phyloP scores from a whole-genome alignment of 2,113 vertebrate genomes.

The Rhinopomastus cyanomelas region DNA sequence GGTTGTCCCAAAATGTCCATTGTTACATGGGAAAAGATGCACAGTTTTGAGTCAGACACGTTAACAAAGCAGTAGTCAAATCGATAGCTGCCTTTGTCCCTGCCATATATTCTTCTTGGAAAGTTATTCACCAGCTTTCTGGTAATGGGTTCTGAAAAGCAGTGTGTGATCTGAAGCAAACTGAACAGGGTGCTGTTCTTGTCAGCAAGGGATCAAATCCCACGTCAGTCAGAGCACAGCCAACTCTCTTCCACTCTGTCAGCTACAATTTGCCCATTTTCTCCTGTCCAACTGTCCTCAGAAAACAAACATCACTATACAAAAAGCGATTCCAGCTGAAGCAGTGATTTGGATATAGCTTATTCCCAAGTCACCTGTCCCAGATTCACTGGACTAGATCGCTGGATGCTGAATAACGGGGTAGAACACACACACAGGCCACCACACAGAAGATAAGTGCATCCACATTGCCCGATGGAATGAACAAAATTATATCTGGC shows the following conservation, averaged over 20 bases:
- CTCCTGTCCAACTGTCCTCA: neutral
- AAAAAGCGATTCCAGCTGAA: neutral
- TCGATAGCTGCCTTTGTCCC: neutral
- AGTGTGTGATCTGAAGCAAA: constrained; percentile 54
- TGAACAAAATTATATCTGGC: neutral
- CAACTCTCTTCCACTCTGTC: constrained; percentile 47
- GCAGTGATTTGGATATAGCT: neutral
- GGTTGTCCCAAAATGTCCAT: neutral
- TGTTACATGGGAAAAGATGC: accelerated
- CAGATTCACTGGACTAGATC: neutral
- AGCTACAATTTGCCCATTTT: neutral
- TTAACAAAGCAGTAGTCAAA: neutral
- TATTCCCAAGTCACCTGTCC: neutral
- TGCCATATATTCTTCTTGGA: neutral
- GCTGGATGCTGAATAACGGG: neutral
- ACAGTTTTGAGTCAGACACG: neutral
- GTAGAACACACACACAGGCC: neutral
- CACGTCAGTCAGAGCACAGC: constrained; percentile 9
- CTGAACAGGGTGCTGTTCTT: constrained; percentile 22
- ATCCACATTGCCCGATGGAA: neutral
- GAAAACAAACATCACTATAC: constrained; percentile 24
- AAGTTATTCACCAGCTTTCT: constrained; percentile 60
- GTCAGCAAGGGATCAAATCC: constrained; percentile 48
- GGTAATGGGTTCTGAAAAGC: neutral
- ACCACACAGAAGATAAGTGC: neutral